These are phyloP conservation scores for Creontiades dilutus DNA, from an alignment of 2,888 invertebrate species.

Conservation along the genomic window DNA sequence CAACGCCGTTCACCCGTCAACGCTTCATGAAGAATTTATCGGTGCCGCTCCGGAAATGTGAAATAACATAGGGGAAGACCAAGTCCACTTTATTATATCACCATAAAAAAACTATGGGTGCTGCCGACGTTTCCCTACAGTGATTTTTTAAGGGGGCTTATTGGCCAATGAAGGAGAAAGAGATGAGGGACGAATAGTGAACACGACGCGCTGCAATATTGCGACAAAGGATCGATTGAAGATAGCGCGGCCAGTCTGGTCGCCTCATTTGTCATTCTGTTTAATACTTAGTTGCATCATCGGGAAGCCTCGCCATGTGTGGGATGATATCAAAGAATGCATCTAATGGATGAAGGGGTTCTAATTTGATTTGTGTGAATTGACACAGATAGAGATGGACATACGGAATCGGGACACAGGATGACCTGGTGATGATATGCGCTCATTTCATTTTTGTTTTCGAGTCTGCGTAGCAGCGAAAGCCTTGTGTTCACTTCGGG, in stretches of 20 bases:
- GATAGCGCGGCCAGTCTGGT: neutral
- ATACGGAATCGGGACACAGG: too few species aligned
- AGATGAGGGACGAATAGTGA: constrained; percentile 27
- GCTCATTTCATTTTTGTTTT: too few species aligned
- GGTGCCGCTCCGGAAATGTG: constrained; percentile 4
- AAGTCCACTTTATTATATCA: constrained; percentile 57
- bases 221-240: constrained; percentile 14
- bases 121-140: neutral
- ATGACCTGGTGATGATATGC: too few species aligned
- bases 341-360: neutral
- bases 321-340: neutral
- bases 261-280: constrained; percentile 24
- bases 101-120: constrained; percentile 30
- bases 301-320: neutral
- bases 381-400: too few species aligned
- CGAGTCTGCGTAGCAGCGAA: too few species aligned
- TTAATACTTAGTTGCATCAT: neutral
- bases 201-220: neutral
- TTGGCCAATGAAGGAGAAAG: constrained; percentile 25
- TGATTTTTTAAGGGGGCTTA: constrained; percentile 6
- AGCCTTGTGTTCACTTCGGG: too few species aligned
- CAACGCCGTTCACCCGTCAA: neutral
- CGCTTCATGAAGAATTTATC: constrained; percentile 17
- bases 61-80: constrained; percentile 3
- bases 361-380: neutral